Conservation (phyloP, 2,797 vertebrate genomes). For the Cheracebus regulus region DNA sequence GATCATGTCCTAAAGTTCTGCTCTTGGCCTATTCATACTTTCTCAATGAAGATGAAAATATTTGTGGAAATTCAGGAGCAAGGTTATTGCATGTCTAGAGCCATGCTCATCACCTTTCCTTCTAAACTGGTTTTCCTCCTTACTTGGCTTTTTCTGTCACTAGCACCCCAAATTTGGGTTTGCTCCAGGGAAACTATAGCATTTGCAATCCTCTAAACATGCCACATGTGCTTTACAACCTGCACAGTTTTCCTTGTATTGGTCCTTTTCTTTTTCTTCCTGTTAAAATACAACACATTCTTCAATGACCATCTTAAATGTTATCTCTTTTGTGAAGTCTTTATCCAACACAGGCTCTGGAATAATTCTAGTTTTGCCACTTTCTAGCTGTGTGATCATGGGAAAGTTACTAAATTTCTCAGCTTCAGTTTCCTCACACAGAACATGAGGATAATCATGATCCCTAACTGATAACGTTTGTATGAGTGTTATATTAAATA, state of each 20-base stretch:
- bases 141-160: not conserved
- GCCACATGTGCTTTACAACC: not conserved
- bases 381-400: not conserved
- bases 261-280: not conserved
- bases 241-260: not conserved
- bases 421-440: constrained; percentile 1
- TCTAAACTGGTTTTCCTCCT: not conserved
- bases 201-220: not conserved
- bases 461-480: not conserved
- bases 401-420: not conserved
- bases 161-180: not conserved
- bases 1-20: not conserved
- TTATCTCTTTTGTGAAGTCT: not conserved
- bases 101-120: not conserved
- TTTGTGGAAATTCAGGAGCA: not conserved
- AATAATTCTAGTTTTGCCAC: not conserved
- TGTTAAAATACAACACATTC: not conserved
- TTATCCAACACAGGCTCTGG: not conserved
- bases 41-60: constrained; percentile 30
- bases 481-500: not conserved
- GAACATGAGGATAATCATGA: not conserved
- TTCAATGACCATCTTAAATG: constrained; percentile 1
- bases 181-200: not conserved
- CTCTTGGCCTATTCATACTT: not conserved
- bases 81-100: not conserved